phyloP scores from a whole-genome alignment of 2,797 vertebrate genomes.

The Apogon talboti region DNA sequence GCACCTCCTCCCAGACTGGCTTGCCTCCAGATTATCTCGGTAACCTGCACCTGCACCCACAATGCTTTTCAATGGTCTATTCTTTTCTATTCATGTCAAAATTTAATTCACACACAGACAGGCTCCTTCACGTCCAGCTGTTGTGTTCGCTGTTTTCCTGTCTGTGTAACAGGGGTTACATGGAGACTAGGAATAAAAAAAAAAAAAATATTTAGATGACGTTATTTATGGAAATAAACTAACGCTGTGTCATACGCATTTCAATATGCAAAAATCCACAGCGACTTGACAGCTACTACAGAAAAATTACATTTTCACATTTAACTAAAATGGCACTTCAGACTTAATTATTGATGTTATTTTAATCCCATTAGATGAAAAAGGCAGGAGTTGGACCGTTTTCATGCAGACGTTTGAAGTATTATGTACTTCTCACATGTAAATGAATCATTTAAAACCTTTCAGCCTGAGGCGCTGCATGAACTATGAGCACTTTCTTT shows the following conservation, averaged over 20 bases:
- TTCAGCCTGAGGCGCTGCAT: slow-evolving; percentile 1
- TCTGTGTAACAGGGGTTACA: slow-evolving; percentile 17
- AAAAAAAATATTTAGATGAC: slow-evolving; percentile 22
- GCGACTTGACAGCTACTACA: background rate
- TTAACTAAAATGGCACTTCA: background rate
- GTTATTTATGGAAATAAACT: too few relatives aligned
- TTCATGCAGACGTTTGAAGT: slow-evolving; percentile 5
- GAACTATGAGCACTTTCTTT: slow-evolving; percentile 16
- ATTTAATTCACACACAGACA: slow-evolving; percentile 58
- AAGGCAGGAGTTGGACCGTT: background rate
- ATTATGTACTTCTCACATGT: slow-evolving; percentile 14
- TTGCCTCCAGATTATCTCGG: slow-evolving; percentile 69
- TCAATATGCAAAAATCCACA: too few relatives aligned
- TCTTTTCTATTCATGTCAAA: slow-evolving; percentile 73
- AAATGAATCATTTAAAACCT: slow-evolving; percentile 24
- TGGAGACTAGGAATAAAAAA: slow-evolving; percentile 6
- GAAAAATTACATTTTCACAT: slow-evolving; percentile 1
- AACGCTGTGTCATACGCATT: too few relatives aligned
- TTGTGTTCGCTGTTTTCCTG: slow-evolving; percentile 25
- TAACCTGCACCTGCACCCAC: slow-evolving; percentile 77
- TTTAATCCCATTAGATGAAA: slow-evolving; percentile 10
- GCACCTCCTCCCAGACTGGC: slow-evolving; percentile 63
- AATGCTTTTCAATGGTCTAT: slow-evolving; percentile 72
- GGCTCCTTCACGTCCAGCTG: slow-evolving; percentile 57
- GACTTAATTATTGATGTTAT: slow-evolving; percentile 10